These are phyloP conservation scores for Pantherophis guttatus DNA, from an alignment of 2,113 vertebrate species.

Conservation along the genomic window DNA sequence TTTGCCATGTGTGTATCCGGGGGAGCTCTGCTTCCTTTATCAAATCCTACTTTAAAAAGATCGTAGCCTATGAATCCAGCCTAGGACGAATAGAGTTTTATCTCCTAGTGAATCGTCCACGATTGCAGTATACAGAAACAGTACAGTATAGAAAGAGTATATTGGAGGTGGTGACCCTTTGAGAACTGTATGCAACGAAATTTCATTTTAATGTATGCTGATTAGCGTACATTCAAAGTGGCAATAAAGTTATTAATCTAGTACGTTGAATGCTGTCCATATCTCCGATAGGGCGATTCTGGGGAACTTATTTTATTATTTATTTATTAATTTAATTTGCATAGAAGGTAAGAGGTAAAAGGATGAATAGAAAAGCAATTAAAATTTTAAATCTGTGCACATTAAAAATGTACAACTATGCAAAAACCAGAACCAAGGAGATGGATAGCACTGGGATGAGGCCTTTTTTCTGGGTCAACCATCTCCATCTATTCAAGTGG, in stretches of 20 bases:
- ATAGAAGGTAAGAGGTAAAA: too few relatives aligned
- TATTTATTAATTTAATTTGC: too few relatives aligned
- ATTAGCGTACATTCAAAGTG: too few relatives aligned
- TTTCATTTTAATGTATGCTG: too few relatives aligned
- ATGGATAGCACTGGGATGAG: background rate
- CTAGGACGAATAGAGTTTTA: background rate
- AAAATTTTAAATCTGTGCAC: background rate
- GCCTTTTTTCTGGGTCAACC: background rate
- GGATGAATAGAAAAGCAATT: background rate
- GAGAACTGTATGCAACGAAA: too few relatives aligned
- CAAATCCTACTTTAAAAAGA: background rate
- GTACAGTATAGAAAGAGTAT: background rate
- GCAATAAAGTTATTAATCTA: too few relatives aligned
- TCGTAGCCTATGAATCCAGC: background rate
- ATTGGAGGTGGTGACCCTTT: too few relatives aligned
- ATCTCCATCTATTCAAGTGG: background rate
- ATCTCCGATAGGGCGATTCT: background rate
- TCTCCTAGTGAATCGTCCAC: background rate
- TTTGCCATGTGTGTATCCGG: background rate
- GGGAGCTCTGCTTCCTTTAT: background rate
- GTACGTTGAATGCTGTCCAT: background rate
- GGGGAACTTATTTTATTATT: too few relatives aligned
- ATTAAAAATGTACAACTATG: background rate
- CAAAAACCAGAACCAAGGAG: background rate
- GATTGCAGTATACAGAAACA: background rate